Evolutionary conservation across 2,113 vertebrate genomes (phyloP).

Genomic region (Cygnus atratus): DNA sequence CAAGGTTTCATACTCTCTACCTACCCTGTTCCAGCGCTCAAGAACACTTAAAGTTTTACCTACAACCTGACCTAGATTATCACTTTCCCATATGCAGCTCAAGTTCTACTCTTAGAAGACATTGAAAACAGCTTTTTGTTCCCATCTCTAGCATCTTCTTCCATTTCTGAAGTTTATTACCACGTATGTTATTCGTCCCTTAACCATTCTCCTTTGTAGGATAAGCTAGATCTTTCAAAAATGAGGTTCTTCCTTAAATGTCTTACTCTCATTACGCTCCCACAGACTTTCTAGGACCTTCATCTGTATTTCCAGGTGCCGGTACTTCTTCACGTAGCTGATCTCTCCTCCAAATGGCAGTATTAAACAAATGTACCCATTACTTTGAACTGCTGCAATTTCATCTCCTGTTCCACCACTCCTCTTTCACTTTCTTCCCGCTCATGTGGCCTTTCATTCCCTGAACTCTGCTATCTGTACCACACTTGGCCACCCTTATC

Average conservation of each 20-base stretch:
- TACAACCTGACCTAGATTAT: neutral
- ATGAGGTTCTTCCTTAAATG: neutral
- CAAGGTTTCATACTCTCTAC: slow-evolving; percentile 1
- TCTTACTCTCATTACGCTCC: neutral
- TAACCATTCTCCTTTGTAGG: neutral
- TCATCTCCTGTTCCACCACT: neutral
- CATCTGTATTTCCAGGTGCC: neutral
- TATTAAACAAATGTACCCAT: neutral
- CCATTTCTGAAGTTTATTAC: neutral
- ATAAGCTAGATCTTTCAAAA: neutral
- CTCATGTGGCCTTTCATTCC: neutral
- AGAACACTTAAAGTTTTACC: neutral
- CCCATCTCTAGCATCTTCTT: neutral
- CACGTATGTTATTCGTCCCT: neutral
- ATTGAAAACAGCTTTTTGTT: neutral
- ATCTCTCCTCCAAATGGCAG: neutral
- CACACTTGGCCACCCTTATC: slow-evolving; percentile 46
- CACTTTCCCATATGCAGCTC: neutral
- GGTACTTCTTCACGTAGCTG: neutral
- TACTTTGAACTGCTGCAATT: neutral
- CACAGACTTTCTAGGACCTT: neutral
- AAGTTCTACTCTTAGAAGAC: neutral
- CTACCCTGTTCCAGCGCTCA: neutral
- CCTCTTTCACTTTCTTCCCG: slow-evolving; percentile 45
- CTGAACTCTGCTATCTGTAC: slow-evolving; percentile 62